These are phyloP conservation scores for Hermatobates lingyangjiaoensis DNA, from an alignment of 1,140 invertebrate genomes.

Conservation along the genomic window DNA sequence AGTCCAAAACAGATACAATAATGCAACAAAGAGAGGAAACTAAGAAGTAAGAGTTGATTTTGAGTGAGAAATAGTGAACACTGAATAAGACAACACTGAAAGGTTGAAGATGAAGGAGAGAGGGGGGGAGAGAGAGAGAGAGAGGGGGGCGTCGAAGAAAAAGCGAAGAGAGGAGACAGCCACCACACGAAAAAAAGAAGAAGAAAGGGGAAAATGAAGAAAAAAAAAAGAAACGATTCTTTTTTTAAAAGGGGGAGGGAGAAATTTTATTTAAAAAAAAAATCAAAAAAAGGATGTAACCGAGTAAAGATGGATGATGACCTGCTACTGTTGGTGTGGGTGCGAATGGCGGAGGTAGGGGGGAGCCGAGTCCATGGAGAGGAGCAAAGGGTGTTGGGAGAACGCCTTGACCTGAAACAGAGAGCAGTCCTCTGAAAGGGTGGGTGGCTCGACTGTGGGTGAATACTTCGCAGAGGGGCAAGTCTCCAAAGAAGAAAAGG, in stretches of 20 bases:
- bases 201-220: background rate
- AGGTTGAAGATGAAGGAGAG: background rate
- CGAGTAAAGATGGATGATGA: background rate
- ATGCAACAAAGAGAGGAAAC: background rate
- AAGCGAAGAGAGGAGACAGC: background rate
- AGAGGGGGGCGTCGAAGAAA: background rate
- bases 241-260: background rate
- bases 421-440: no score
- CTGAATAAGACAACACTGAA: background rate
- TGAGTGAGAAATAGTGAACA: background rate
- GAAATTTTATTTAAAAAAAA: no score
- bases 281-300: background rate
- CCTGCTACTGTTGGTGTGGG: conserved; percentile 37
- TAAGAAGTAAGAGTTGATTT: background rate
- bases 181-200: background rate
- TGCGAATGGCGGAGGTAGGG: conserved; percentile 44
- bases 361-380: conserved; percentile 48
- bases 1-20: background rate
- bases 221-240: conserved; percentile 5
- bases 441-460: no score
- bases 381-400: conserved; percentile 62
- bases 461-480: no score
- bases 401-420: conserved; percentile 47
- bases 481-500: no score
- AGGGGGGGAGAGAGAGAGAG: conserved; percentile 1